Evolutionary conservation across 1,140 invertebrate species (phyloP), one percentile per base, ranked within the genome.

Genomic region (Drosophila pachea): DNA sequence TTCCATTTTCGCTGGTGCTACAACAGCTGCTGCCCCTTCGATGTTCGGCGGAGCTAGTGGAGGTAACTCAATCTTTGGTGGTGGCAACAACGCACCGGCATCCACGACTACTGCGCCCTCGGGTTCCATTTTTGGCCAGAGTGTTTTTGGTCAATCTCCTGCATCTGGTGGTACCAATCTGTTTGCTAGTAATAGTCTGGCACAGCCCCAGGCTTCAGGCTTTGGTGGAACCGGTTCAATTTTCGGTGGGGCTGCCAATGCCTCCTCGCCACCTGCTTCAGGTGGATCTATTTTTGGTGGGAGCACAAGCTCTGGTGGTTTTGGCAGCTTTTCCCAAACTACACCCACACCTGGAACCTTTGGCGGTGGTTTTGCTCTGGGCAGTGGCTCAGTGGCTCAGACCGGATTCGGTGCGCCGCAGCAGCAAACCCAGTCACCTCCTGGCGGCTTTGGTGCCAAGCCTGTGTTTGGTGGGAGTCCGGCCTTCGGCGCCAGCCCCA

Each of bases 401-500:
- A 65, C 84, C 4, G 89, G 89, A 1, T 91, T 91, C 79, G 91
- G 91, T 8, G 81, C 89, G 3, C 78, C 89, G 5, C 75, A 73
- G 22, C 71, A 74, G 33, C 82, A 82, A 33, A 14, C 66, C 8
- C 73, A 84, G 35, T 54, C 79, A 1, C 36, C 70, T 0, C 56
- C 79, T 7, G 79, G 67, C 7, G 63, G 55, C 9, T 66, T 88
- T 52, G 87, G 88, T 11, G 81, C 67, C 14, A 74, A 79, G 12
- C 75, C 89, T 2, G 70, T 90, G 2, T 89, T 89, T 54, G 88
- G 88, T 2, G 78, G 86, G 12, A 63, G 78, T 5, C 74, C 90
- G 0, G 83, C 86, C 8, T 92, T 92, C 65, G 91, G 91, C 4
- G 72, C 88, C 2, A 64, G 88, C 38, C 90, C 91, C 14, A 89